Evolutionary conservation across 23 tunicate genomes (phyloP), one percentile per base, ranked within the genome.

Genomic region (Botrylloides violaceus): DNA sequence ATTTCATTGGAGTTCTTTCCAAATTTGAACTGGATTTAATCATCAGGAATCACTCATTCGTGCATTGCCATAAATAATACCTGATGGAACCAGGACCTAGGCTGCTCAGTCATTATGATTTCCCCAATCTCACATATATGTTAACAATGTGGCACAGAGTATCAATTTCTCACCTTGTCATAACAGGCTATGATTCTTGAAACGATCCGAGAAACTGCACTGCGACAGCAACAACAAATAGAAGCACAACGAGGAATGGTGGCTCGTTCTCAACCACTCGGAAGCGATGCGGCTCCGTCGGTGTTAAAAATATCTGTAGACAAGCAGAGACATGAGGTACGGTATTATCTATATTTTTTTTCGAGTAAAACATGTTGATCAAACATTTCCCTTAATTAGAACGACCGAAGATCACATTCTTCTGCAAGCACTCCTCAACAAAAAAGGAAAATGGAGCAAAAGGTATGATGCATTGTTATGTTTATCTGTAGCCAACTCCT

Each of bases 141-240:
- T n/a, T n/a, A n/a, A n/a, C n/a, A n/a, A n/a, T n/a, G n/a, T n/a
- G n/a, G n/a, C n/a, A n/a, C n/a, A n/a, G n/a, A n/a, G n/a, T n/a
- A n/a, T n/a, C n/a, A n/a, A n/a, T n/a, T n/a, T n/a, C n/a, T n/a
- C n/a, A n/a, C n/a, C n/a, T n/a, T n/a, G n/a, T n/a, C n/a, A n/a
- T n/a, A n/a, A n/a, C n/a, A 85, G 93, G 93, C 80, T 19, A 83
- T 79, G 61, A 80, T 73, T 34, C 26, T 85, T 76, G 77, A 85
- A 30, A 73, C 71, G 76, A 85, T 85, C 65, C 84, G 77, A 39
- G 80, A 80, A 21, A 80, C 93, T 0, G 77, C 76, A 6, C 15
- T 84, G 61, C 58, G 36, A 36, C 74, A 68, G 36, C 92, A 84
- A 38, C 72, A 71, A 73, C 83, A 84, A 53, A 71, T 73, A 48